Evolutionary conservation across 2,888 invertebrate species (phyloP).

Genomic region (Pollenia labialis): DNA sequence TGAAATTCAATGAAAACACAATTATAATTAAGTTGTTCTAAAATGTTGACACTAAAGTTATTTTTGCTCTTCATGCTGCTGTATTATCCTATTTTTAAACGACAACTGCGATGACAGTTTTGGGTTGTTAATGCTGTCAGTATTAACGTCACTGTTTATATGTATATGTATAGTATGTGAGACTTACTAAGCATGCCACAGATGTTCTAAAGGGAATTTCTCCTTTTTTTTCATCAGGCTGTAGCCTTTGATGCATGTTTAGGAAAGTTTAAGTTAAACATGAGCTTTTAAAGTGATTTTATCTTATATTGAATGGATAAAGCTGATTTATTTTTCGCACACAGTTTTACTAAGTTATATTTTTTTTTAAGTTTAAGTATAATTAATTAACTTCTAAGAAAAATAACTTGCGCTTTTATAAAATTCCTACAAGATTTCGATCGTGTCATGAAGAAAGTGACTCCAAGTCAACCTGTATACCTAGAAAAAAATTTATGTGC

Average conservation of each 20-base stretch:
- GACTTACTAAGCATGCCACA: neutral
- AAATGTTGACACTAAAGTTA: conserved; percentile 22
- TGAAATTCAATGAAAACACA: conserved; percentile 56
- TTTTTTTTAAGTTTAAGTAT: too few relatives aligned
- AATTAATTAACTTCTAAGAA: too few relatives aligned
- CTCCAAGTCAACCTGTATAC: too few relatives aligned
- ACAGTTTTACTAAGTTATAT: too few relatives aligned
- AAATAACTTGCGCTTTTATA: too few relatives aligned
- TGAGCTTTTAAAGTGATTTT: neutral
- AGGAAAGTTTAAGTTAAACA: neutral
- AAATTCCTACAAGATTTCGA: too few relatives aligned
- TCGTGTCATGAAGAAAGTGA: too few relatives aligned
- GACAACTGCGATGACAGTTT: conserved; percentile 16
- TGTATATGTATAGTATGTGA: neutral
- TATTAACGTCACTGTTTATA: too few relatives aligned
- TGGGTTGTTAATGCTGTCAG: neutral
- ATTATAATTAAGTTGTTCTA: conserved; percentile 51
- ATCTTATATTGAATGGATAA: neutral
- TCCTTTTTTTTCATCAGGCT: neutral
- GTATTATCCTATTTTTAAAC: conserved; percentile 6
- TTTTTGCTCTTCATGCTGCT: neutral
- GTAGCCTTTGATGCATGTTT: conserved; percentile 12
- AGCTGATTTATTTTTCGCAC: too few relatives aligned
- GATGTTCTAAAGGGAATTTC: conserved; percentile 14
- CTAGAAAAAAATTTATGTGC: too few relatives aligned